A percentile compares a stretch with the other conserved stretches of the same genome.
Evolutionary conservation across 2,888 invertebrate species (phyloP).

Genomic region (Malthinus flaveolus): DNA sequence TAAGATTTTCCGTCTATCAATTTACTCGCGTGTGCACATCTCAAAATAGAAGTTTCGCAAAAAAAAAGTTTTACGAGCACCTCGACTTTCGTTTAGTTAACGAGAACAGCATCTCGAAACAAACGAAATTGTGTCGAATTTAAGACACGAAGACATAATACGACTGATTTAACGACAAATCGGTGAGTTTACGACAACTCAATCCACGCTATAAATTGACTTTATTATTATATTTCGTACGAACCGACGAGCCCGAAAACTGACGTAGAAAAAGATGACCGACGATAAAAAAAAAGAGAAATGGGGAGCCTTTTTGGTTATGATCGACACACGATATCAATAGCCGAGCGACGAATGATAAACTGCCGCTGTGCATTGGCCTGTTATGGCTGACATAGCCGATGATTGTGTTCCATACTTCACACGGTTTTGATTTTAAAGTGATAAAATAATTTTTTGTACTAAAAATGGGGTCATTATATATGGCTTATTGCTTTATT

Average conservation of each 20-base stretch:
- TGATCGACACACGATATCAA: slow-evolving; percentile 19
- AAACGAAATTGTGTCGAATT: neutral
- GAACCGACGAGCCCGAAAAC: slow-evolving; percentile 1
- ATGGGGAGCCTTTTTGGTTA: slow-evolving; percentile 9
- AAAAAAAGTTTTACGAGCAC: neutral
- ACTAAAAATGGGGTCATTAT: no score
- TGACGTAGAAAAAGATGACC: slow-evolving; percentile 12
- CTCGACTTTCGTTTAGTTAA: neutral
- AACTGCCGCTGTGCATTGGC: slow-evolving; percentile 17
- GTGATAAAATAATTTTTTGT: no score
- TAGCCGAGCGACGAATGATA: slow-evolving; percentile 21
- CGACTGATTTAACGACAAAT: slow-evolving; percentile 13
- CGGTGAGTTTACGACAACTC: slow-evolving; percentile 19
- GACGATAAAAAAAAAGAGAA: slow-evolving; percentile 16
- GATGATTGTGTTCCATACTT: slow-evolving; percentile 7
- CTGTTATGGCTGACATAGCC: slow-evolving; percentile 13
- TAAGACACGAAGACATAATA: slow-evolving; percentile 13
- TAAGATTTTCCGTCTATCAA: neutral
- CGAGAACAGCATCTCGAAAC: no score
- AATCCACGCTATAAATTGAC: slow-evolving; percentile 22
- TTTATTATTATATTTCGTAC: slow-evolving; percentile 27
- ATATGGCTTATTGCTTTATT: no score
- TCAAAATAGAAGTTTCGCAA: neutral
- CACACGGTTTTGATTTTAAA: slow-evolving; percentile 2
- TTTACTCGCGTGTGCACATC: neutral